phyloP scores from a whole-genome alignment of 2,888 invertebrate species.

The Leptopilina drosophilae region DNA sequence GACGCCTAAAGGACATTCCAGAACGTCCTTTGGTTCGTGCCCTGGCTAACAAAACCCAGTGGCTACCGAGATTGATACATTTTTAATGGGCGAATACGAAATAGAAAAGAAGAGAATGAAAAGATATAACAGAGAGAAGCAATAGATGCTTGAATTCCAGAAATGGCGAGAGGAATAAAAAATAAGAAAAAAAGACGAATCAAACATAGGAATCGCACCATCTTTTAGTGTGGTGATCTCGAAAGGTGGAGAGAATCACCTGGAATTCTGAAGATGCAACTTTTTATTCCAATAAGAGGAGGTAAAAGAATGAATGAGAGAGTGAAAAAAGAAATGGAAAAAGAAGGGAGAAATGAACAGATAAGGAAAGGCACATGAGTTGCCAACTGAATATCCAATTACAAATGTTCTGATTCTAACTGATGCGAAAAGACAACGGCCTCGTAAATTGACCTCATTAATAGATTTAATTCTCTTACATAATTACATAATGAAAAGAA shows the following conservation, averaged over 20 bases:
- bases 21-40: conserved; percentile 41
- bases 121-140: conserved; percentile 37
- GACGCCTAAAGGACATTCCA: conserved; percentile 45
- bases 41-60: conserved; percentile 56
- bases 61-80: conserved; percentile 60
- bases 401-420: conserved; percentile 46
- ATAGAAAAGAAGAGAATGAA: conserved; percentile 35
- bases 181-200: conserved; percentile 68
- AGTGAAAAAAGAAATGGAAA: conserved; percentile 47
- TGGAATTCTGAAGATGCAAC: conserved; percentile 49
- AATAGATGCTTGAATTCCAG: conserved; percentile 48
- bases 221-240: conserved; percentile 18
- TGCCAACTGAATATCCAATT: conserved; percentile 44
- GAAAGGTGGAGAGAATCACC: conserved; percentile 52
- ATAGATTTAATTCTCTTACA: conserved; percentile 8
- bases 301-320: conserved; percentile 49
- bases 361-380: conserved; percentile 38
- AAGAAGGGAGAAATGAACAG: neutral
- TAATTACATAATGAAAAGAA: neutral
- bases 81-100: conserved; percentile 60
- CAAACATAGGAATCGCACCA: conserved; percentile 49
- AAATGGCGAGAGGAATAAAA: conserved; percentile 47
- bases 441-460: conserved; percentile 15
- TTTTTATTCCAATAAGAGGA: conserved; percentile 48
- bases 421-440: conserved; percentile 12